Conservation (phyloP, 2,888 invertebrate species). For the Drosophila anceps region DNA sequence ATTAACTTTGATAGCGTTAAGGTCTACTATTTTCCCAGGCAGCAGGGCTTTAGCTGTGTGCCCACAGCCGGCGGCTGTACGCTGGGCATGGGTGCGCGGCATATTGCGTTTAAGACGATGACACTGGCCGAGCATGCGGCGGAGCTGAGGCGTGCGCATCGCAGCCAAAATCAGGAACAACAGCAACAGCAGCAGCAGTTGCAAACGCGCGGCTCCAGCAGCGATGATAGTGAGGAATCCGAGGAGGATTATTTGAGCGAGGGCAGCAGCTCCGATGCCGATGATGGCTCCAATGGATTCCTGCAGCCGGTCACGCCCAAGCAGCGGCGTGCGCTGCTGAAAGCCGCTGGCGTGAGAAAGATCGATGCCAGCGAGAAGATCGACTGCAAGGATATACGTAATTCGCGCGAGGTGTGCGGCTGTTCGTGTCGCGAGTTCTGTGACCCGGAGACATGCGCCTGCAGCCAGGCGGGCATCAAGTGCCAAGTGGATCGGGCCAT, state of each 20-base stretch:
- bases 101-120: conserved; percentile 90
- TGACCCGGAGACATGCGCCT: conserved; percentile 97
- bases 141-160: conserved; percentile 94
- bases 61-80: conserved; percentile 96
- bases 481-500: conserved; percentile 97
- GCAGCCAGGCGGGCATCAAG: conserved; percentile 97
- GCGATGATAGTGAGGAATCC: conserved; percentile 94
- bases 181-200: conserved; percentile 56
- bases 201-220: conserved; percentile 87
- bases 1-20: conserved; percentile 97
- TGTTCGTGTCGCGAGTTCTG: conserved; percentile 97
- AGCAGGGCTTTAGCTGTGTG: conserved; percentile 96
- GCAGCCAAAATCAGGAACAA: conserved; percentile 89
- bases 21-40: conserved; percentile 97
- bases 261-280: conserved; percentile 92
- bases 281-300: conserved; percentile 95
- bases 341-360: conserved; percentile 97
- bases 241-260: conserved; percentile 91
- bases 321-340: conserved; percentile 93
- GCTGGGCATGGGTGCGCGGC: conserved; percentile 94
- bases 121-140: conserved; percentile 94
- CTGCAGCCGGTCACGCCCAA: conserved; percentile 96
- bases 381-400: conserved; percentile 96
- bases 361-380: conserved; percentile 97
- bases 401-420: conserved; percentile 96